Percentiles rank a stretch among this genome's conserved stretches.
phyloP scores from a whole-genome alignment of 2,797 vertebrate species.

The Sebastes oblongus region DNA sequence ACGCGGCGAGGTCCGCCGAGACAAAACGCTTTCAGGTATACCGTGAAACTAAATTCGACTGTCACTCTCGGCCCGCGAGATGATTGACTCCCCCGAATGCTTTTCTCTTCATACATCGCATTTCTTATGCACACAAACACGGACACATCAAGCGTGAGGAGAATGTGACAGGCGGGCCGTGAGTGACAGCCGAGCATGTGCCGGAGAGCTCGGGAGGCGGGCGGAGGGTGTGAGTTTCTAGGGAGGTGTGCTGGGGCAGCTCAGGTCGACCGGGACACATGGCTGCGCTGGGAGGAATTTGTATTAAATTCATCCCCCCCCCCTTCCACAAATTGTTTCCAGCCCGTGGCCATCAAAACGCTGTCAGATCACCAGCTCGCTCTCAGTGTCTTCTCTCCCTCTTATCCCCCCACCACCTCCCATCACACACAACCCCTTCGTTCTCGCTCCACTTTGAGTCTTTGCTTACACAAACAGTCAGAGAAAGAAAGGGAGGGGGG shows the following conservation, averaged over 20 bases:
- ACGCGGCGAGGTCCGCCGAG: conserved; percentile 40
- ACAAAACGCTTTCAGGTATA: conserved; percentile 59
- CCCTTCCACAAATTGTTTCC: conserved; percentile 73
- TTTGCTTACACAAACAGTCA: conserved; percentile 60
- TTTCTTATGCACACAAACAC: conserved; percentile 70
- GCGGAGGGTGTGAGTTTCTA: conserved; percentile 48
- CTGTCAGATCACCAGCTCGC: conserved; percentile 64
- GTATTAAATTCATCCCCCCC: conserved; percentile 65
- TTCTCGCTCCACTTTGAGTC: conserved; percentile 41
- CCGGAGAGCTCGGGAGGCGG: conserved; percentile 19
- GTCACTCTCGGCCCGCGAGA: conserved; percentile 45
- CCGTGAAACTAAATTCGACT: conserved; percentile 58
- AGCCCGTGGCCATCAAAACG: conserved; percentile 70
- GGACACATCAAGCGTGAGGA: conserved; percentile 42
- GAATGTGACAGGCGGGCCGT: conserved; percentile 52
- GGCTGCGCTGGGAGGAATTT: conserved; percentile 68
- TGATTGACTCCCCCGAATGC: conserved; percentile 62
- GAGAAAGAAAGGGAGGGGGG: conserved; percentile 10
- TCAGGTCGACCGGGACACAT: conserved; percentile 61
- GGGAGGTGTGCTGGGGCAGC: conserved; percentile 57
- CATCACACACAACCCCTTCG: conserved; percentile 7
- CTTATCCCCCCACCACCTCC: not conserved
- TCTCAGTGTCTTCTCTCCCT: conserved; percentile 37
- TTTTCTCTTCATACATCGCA: conserved; percentile 50
- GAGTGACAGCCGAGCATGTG: conserved; percentile 63